Percentiles rank a stretch among this genome's conserved stretches.
These are phyloP conservation scores for Gallinago jamesoni DNA, from an alignment of 2,113 vertebrate genomes.

Conservation along the genomic window DNA sequence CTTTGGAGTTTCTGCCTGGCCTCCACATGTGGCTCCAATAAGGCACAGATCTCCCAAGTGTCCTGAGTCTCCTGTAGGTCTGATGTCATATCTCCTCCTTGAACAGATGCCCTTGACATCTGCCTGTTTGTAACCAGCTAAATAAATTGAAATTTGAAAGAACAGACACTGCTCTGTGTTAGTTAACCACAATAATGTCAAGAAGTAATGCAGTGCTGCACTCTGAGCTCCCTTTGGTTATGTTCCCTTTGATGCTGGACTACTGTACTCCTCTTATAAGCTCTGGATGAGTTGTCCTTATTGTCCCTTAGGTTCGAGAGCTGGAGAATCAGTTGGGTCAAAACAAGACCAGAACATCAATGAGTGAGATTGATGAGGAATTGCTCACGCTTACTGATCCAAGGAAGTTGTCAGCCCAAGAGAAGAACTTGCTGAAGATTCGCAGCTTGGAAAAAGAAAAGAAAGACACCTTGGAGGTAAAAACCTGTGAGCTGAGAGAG, in stretches of 20 bases:
- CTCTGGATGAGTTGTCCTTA: background rate
- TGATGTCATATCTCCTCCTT: background rate
- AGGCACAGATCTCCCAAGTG: background rate
- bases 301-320: constrained; percentile 81
- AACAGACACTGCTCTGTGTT: background rate
- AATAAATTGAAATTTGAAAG: background rate
- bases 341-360: constrained; percentile 53
- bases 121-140: background rate
- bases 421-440: constrained; percentile 84
- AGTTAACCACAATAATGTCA: background rate
- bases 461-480: constrained; percentile 86
- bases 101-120: background rate
- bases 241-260: background rate
- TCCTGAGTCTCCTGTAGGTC: background rate
- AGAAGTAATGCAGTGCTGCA: background rate
- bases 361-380: constrained; percentile 64
- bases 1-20: background rate
- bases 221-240: background rate
- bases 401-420: constrained; percentile 75
- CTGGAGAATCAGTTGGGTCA: constrained; percentile 85
- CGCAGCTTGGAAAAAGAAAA: constrained; percentile 85
- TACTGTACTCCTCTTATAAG: background rate
- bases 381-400: constrained; percentile 14
- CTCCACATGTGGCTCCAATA: background rate
- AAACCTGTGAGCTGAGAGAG: background rate